A percentile compares a stretch with the other conserved stretches of the same genome.
phyloP scores from a whole-genome alignment of 2,797 vertebrate genomes.

The Sparidentex hasta region DNA sequence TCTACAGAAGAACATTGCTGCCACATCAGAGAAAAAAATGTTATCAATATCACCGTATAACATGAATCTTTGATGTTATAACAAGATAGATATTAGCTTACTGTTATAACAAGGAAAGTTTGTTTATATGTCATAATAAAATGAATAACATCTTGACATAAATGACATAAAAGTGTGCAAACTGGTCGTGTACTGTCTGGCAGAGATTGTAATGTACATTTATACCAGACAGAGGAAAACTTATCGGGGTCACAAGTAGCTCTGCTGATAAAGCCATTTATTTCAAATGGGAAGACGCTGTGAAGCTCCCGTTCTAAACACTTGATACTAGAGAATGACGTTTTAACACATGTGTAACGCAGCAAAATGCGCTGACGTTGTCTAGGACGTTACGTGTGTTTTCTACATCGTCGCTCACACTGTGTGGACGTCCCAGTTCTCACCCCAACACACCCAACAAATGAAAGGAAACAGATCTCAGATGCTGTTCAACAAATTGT shows the following conservation, averaged over 20 bases:
- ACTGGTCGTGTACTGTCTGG: too few species aligned
- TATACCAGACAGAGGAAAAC: neutral
- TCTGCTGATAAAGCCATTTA: neutral
- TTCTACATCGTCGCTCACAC: neutral
- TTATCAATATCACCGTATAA: too few species aligned
- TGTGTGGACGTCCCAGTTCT: neutral
- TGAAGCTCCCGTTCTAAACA: neutral
- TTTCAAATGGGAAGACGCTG: neutral
- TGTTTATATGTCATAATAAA: too few species aligned
- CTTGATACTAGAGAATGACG: neutral
- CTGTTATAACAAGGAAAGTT: too few species aligned
- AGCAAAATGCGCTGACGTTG: neutral
- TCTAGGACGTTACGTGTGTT: neutral
- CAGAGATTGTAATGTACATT: neutral
- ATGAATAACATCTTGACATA: neutral
- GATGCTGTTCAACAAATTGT: neutral
- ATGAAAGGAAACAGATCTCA: conserved; percentile 5
- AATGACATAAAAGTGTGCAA: neutral
- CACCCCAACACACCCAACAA: too few species aligned
- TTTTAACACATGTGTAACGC: neutral
- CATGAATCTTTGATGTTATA: too few species aligned
- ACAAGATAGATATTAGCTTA: too few species aligned
- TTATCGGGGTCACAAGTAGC: neutral
- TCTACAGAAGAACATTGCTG: too few species aligned
- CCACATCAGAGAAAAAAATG: too few species aligned